Conservation (phyloP, 2,888 invertebrate genomes). For the Drosophila planitibia region DNA sequence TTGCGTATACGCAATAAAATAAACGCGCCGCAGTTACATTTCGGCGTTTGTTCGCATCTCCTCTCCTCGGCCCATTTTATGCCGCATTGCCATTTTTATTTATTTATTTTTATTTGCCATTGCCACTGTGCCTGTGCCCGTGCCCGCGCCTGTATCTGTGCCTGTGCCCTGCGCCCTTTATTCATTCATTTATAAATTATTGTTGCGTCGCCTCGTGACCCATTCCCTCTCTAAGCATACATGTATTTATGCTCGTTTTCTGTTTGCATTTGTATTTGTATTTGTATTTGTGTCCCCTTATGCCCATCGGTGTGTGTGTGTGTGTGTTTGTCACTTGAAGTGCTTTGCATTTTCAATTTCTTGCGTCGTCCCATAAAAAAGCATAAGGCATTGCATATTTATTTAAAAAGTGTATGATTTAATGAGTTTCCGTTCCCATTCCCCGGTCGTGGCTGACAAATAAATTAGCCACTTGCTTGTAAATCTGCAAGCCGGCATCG, state of each 20-base stretch:
- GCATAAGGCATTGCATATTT: conserved; percentile 55
- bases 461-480: conserved; percentile 38
- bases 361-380: conserved; percentile 6
- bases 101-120: conserved; percentile 77
- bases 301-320: background rate
- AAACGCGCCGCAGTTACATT: conserved; percentile 77
- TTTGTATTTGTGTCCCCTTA: conserved; percentile 9
- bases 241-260: conserved; percentile 20
- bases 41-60: conserved; percentile 55
- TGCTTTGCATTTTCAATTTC: conserved; percentile 69
- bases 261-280: conserved; percentile 18
- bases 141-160: conserved; percentile 41
- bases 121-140: conserved; percentile 50
- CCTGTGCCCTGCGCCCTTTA: conserved; percentile 66
- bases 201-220: conserved; percentile 54
- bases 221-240: conserved; percentile 49
- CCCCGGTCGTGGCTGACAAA: conserved; percentile 24
- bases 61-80: conserved; percentile 67
- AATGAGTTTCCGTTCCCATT: conserved; percentile 52
- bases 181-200: conserved; percentile 80
- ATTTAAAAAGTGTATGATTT: conserved; percentile 63
- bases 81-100: conserved; percentile 81
- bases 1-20: conserved; percentile 79
- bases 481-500: conserved; percentile 24
- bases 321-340: conserved; percentile 53